These are phyloP conservation scores for Drosophila asahinai DNA, from an alignment of 1,140 invertebrate species.

Conservation along the genomic window DNA sequence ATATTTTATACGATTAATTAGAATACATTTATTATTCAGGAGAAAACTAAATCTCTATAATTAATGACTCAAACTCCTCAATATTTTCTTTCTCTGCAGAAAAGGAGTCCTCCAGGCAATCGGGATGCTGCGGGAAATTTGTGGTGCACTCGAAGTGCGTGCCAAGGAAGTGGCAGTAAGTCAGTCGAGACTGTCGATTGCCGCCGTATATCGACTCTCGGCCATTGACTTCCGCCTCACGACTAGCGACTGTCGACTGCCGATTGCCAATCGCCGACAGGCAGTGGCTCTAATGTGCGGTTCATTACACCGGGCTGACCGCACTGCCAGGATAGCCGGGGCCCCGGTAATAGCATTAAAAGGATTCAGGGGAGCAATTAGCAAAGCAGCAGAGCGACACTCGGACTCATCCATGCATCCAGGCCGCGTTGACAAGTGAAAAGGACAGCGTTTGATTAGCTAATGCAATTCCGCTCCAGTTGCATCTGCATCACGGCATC, in stretches of 20 bases:
- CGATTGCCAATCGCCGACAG: constrained; percentile 30
- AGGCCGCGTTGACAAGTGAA: constrained; percentile 36
- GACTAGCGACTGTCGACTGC: constrained; percentile 36
- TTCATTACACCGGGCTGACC: constrained; percentile 76
- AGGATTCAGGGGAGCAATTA: constrained; percentile 81
- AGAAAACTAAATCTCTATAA: too few relatives aligned
- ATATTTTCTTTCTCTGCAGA: background rate
- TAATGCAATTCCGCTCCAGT: constrained; percentile 76
- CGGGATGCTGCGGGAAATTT: constrained; percentile 26
- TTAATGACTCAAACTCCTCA: background rate
- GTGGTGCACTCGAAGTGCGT: constrained; percentile 61
- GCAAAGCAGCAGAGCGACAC: constrained; percentile 57
- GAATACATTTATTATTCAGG: too few relatives aligned
- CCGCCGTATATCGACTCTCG: constrained; percentile 9
- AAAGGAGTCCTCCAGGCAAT: background rate
- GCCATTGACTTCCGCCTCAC: constrained; percentile 33
- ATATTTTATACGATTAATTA: too few relatives aligned
- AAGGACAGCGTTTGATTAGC: constrained; percentile 71
- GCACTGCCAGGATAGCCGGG: constrained; percentile 32
- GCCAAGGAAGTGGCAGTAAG: constrained; percentile 68
- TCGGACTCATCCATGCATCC: constrained; percentile 35
- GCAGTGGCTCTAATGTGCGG: constrained; percentile 64
- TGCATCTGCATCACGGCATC: constrained; percentile 27
- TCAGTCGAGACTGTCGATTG: constrained; percentile 46
- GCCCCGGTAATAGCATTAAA: constrained; percentile 74